Evolutionary conservation across 1,140 invertebrate species (phyloP), one percentile per base, ranked within the genome.

Genomic region (Drosophila pallidifrons): DNA sequence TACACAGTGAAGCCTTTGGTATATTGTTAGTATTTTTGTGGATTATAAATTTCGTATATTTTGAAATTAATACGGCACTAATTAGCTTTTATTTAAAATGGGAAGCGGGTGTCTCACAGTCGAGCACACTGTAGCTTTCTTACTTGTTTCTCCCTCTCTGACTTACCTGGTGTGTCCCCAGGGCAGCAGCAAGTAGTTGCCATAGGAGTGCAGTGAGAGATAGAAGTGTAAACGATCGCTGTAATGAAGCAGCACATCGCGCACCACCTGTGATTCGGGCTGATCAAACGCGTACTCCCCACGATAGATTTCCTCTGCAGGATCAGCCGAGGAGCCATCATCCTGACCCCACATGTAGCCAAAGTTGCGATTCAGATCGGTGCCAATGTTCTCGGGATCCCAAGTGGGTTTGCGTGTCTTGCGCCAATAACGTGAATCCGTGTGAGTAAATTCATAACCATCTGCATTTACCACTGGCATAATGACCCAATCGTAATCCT

Each of bases 241-340:
- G 15, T 95, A 92, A 1, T 94, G 92, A 1, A 92, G 72, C 1
- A 94, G 76, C 0, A 93, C 78, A 79, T 94, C 93, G 45, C 93
- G 91, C 59, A 94, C 85, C 0, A 93, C 75, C 35, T 93, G 78
- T 8, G 91, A 93, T 91, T 97, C 96, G 0, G 93, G 91, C 93
- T 97, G 96, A 0, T 96, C 97, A 75, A 96, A 96, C 1, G 95
- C 79, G 3, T 80, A 72, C 0, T 92, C 81, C 0, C 97, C 96
- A 11, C 94, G 94, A 86, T 95, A 97, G 4, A 93, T 95, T 1
- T 96, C 95, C 7, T 93, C 92, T 80, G 96, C 97, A 0, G 95
- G 94, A 75, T 94, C 92, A 1, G 79, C 85, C 47, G 95, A 96
- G 0, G 95, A 95, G 1, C 96, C 96, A 16, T 91, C 93, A 54